Evolutionary conservation across 2,797 vertebrate genomes (phyloP), one percentile per base, ranked within the genome.

Genomic region (Paratrypauchen microcephalus): DNA sequence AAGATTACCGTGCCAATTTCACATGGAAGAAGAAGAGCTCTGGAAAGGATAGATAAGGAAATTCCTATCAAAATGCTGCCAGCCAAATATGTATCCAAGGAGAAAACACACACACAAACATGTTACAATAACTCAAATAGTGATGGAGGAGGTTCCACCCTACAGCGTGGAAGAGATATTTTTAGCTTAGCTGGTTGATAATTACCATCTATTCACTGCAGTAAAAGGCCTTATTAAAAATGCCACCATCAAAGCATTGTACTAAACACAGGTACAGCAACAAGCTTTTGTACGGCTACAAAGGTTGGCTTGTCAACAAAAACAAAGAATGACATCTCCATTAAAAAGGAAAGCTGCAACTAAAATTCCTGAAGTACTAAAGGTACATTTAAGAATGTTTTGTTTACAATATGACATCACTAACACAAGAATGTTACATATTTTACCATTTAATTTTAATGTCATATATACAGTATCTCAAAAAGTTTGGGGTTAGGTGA

Each of bases 1-100:
- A 84, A 93, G 91, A 93, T 94, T 94, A 92, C 83, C 74, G 83
- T 91, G 90, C 87, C 92, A 92, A 91, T 93, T 93, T 91, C 91
- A 89, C 86, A 89, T 87, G 87, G 88, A 88, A 89, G 91, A 87
- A 86, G 87, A 91, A 82, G 86, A 85, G 90, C 92, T 94, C 93
- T 94, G 93, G 88, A 90, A 90, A 84, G 82, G 91, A 88, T 76
- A 93, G 94, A 94, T 94, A 94, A 94, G 92, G 80, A 87, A 84
- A 91, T 92, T 91, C 89, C 88, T 90, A 91, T 92, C 85, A 91
- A 89, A 92, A 81, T 52, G 78, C 89, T 92, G 88, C 88, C 91
- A 93, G 91, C 90, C 84, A 93, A 93, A 93, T 91, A 91, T 90
- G 86, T 88, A 91, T 92, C 91, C 90, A 92, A 83, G 41, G 62